These are phyloP conservation scores for Mercenaria mercenaria DNA, from an alignment of 1,140 invertebrate species.

Conservation along the genomic window DNA sequence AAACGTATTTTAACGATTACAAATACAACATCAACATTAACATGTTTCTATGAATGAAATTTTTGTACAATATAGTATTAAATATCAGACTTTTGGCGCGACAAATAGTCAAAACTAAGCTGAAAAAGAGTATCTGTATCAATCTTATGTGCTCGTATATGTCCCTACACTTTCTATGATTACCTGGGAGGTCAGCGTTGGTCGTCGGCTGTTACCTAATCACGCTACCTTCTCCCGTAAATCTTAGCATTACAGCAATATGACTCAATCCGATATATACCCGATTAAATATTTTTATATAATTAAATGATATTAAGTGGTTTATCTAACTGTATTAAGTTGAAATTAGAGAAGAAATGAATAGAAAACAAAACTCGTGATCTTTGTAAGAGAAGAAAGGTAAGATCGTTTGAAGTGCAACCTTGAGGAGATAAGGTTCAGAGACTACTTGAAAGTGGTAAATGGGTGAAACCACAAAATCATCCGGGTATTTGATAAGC, in stretches of 20 bases:
- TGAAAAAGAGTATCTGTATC: not conserved
- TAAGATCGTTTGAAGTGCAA: slow-evolving; percentile 16
- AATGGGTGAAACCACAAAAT: not conserved
- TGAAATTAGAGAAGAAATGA: slow-evolving; percentile 28
- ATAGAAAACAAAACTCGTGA: slow-evolving; percentile 33
- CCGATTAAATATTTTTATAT: slow-evolving; percentile 39
- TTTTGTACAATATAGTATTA: not conserved
- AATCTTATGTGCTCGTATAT: not conserved
- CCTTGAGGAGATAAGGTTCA: slow-evolving; percentile 24
- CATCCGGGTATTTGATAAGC: not conserved
- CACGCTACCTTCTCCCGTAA: not conserved
- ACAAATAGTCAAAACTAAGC: not conserved
- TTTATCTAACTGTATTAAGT: slow-evolving; percentile 7
- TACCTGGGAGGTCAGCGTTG: not conserved
- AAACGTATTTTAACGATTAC: not conserved
- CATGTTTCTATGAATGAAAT: slow-evolving; percentile 15
- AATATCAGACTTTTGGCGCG: slow-evolving; percentile 13
- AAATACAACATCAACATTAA: not conserved
- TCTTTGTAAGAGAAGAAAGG: not conserved
- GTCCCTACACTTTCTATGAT: slow-evolving; percentile 23
- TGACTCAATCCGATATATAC: slow-evolving; percentile 16
- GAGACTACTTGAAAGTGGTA: not conserved
- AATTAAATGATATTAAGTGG: slow-evolving; percentile 40
- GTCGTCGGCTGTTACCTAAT: not conserved
- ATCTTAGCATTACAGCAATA: not conserved